Percentiles rank a stretch among this genome's conserved stretches.
These are phyloP conservation scores for Ptychodera flava DNA, from an alignment of 35 echinoderm and acorn worm species.

Conservation along the genomic window DNA sequence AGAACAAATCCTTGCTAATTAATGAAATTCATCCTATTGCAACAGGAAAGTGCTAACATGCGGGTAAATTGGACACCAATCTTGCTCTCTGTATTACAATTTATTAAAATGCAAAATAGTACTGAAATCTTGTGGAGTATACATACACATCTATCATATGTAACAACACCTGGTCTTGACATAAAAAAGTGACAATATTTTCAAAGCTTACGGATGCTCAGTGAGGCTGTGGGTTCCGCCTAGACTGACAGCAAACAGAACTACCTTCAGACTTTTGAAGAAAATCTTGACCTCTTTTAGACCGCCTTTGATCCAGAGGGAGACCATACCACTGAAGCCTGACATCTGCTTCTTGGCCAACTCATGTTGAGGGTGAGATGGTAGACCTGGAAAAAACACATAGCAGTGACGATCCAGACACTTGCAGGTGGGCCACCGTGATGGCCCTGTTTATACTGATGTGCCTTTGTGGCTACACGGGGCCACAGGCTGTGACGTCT, in stretches of 20 bases:
- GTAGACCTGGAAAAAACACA: slow-evolving; percentile 74
- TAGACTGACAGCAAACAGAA: slow-evolving; percentile 69
- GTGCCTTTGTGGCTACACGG: neutral
- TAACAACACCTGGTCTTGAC: neutral
- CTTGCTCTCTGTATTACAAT: neutral
- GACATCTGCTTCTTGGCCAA: slow-evolving; percentile 97
- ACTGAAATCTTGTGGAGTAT: neutral
- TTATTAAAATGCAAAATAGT: neutral
- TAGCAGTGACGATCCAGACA: neutral
- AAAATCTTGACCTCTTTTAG: slow-evolving; percentile 46
- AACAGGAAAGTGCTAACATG: neutral
- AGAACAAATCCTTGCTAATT: too few relatives aligned
- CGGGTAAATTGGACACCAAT: neutral
- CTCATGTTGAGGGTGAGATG: slow-evolving; percentile 89
- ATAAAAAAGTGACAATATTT: neutral
- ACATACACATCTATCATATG: too few relatives aligned
- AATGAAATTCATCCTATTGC: neutral
- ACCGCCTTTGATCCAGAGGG: slow-evolving; percentile 54
- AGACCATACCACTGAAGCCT: slow-evolving; percentile 81
- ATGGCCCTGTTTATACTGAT: neutral
- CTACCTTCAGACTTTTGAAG: slow-evolving; percentile 56
- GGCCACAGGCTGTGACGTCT: too few relatives aligned
- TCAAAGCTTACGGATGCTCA: slow-evolving; percentile 80
- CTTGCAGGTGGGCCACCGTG: too few relatives aligned
- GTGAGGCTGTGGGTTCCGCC: slow-evolving; percentile 70